Evolutionary conservation across 2,113 vertebrate genomes (phyloP), one percentile per base, ranked within the genome.

Genomic region (Leptosomus discolor): DNA sequence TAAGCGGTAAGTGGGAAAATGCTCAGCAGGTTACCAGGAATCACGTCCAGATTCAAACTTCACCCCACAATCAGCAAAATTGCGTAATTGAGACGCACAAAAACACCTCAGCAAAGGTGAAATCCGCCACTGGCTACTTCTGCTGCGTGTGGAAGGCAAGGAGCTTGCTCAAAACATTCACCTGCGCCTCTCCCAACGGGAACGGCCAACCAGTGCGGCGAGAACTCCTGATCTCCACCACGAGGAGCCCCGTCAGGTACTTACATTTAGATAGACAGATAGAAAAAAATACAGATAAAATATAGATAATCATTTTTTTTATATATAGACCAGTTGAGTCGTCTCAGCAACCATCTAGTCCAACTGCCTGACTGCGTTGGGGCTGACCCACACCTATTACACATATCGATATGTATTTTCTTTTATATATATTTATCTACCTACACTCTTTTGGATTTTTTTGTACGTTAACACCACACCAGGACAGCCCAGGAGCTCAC

Each of bases 161-260:
- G 26, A 76, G 39, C 36, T 29, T 9, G 26, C 68, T 58, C 39
- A 19, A 27, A 43, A 11, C 1, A 1, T 6, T 27, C 46, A 57
- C 15, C 34, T 58, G 63, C 77, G 68, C 29, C 37, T 80, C 51
- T 64, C 43, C 29, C 30, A 54, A 17, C 41, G 26, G 50, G 17
- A 54, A 76, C 0, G 0, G 58, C 4, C 30, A 21, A 24, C 2
- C 19, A 30, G 22, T 2, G 26, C 51, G 56, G 58, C 3, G 27
- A 60, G 21, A 64, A 56, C 2, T 17, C 45, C 20, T 9, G 8
- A 71, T 80, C 36, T 64, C 15, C 23, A 58, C 9, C 65, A 82
- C 2, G 2, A 45, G 46, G 20, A 78, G 75, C 34, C 37, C 24
- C 69, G 20, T 5, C 4, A 7, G 45, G 65, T 8, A 61, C 50